Evolutionary conservation across 2,113 vertebrate genomes (phyloP).

Genomic region (Lampris incognitus): DNA sequence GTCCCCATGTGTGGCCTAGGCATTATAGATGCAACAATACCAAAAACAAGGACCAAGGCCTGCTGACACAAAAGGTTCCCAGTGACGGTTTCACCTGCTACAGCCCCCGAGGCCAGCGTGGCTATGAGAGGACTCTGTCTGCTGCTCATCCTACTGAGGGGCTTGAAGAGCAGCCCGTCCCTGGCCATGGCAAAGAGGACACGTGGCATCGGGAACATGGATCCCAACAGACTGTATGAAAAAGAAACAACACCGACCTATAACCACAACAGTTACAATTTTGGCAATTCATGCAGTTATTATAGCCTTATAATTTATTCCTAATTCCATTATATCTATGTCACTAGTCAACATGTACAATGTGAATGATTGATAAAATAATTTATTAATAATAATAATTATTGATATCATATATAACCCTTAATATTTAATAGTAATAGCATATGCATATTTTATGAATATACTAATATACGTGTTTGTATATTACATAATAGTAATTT

Average conservation of each 20-base stretch:
- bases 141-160: slow-evolving; percentile 83
- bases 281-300: neutral
- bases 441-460: no score
- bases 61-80: neutral
- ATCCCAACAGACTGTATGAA: slow-evolving; percentile 86
- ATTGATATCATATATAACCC: no score
- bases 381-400: no score
- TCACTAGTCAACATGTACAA: neutral
- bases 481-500: no score
- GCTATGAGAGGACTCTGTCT: slow-evolving; percentile 89
- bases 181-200: slow-evolving; percentile 96
- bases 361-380: no score
- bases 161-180: slow-evolving; percentile 92
- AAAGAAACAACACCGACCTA: slow-evolving; percentile 1
- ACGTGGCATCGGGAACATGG: slow-evolving; percentile 97
- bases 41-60: neutral
- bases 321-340: neutral
- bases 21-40: neutral
- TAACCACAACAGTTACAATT: neutral
- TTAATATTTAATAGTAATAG: no score
- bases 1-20: no score
- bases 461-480: no score
- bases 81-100: slow-evolving; percentile 83
- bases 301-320: neutral
- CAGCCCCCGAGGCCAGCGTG: slow-evolving; percentile 86